Evolutionary conservation across 1,140 invertebrate genomes (phyloP).

Genomic region (Idris sp.): DNA sequence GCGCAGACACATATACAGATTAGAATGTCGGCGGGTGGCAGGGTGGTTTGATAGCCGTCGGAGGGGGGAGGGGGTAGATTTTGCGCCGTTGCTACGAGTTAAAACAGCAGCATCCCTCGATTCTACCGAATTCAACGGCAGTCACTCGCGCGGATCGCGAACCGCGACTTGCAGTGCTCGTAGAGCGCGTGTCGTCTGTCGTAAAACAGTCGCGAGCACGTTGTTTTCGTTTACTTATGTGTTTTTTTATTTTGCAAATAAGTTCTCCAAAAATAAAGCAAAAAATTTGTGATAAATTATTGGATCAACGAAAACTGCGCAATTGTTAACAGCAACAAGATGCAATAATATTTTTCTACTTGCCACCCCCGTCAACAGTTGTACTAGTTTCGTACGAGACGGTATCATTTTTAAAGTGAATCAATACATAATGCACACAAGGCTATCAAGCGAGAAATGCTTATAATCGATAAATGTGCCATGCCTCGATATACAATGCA

Average conservation of each 20-base stretch:
- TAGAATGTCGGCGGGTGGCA: conserved; percentile 24
- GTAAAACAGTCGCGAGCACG: conserved; percentile 11
- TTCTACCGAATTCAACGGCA: conserved; percentile 68
- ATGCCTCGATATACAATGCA: conserved; percentile 28
- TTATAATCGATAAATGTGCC: conserved; percentile 40
- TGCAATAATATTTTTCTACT: too few relatives aligned
- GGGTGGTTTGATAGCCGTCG: conserved; percentile 14
- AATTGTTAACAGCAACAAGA: too few relatives aligned
- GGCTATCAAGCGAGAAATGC: conserved; percentile 42
- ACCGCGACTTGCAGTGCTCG: conserved; percentile 67
- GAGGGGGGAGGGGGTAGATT: conserved; percentile 70
- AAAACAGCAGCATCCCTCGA: conserved; percentile 74
- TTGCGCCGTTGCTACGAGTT: conserved; percentile 75
- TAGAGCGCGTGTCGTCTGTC: neutral
- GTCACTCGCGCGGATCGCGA: conserved; percentile 75
- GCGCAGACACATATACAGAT: conserved; percentile 49
- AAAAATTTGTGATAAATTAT: too few relatives aligned
- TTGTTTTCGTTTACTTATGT: too few relatives aligned
- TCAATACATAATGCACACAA: conserved; percentile 45
- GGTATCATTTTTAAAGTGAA: conserved; percentile 26
- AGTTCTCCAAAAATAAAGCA: too few relatives aligned
- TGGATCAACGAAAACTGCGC: too few relatives aligned
- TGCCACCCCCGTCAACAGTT: too few relatives aligned
- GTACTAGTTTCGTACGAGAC: conserved; percentile 6
- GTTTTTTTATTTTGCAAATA: too few relatives aligned